Base-by-base conservation (phyloP, 2,888 invertebrate genomes). In the Eretmocerus hayati region DNA sequence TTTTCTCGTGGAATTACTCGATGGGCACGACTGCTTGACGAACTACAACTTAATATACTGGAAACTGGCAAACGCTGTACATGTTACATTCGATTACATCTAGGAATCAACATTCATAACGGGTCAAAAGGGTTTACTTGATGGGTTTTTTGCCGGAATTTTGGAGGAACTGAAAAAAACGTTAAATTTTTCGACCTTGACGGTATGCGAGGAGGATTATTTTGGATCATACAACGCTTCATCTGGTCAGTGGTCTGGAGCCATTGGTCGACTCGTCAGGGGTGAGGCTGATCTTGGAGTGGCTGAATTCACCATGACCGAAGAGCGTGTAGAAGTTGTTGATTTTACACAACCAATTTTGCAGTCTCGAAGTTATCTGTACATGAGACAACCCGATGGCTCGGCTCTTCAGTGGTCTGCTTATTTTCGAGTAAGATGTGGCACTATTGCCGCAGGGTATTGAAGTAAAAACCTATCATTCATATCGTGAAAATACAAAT, bases 301-400 rank as follows among this genome's bases (percentile, higher is more conserved):
- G 20, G 56, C 53, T 4, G 52, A 50, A 16, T 35, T 54, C 11
- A 44, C 54, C 6, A 42, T 54, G 36, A 54, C 47, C 5, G 39
- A 22, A 5, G 15, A 23, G 2, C 49, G 62, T 22, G 35, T 56
- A 21, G 42, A 50, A 3, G 52, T 33, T 15, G 48, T 62, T 4
- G 63, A 62, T 41, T 63, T 58, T 42, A 56, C 59, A 3, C 11
- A 57, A 5, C 61, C 62, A 3, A 42, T 62, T 22, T 22, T 58
- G 13, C 18, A 43, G 9, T 44, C 50, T 3, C 37, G 47, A 20
- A 45, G 50, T 26, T 35, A 42, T 21, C 42, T 59, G 33, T 58
- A 56, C 36, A 42, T 59, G 13, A 52, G 33, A 40, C 41, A 53
- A 42, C 54, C 50, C 3, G 39, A 48, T 30, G 38, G 42, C 23